phyloP scores from a whole-genome alignment of 2,113 vertebrate species.

The Sebastes schlegelii region DNA sequence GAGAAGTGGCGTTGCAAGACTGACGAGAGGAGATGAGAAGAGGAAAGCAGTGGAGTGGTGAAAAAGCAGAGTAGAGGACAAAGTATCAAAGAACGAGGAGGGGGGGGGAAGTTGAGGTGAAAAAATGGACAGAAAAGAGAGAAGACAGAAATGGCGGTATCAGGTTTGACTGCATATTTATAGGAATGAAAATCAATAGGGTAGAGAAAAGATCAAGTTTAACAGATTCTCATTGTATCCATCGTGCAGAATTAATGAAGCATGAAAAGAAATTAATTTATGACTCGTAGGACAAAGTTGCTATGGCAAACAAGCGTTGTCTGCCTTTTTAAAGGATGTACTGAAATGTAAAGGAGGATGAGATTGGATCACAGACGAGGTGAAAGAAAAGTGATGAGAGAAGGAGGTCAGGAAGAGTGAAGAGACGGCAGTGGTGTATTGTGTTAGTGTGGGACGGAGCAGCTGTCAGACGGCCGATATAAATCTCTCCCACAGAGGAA shows the following conservation, averaged over 20 bases:
- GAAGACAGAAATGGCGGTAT: not conserved
- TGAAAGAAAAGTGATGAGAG: not conserved
- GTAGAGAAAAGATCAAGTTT: not conserved
- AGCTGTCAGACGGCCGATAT: conserved; percentile 21
- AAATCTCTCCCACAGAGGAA: conserved; percentile 24
- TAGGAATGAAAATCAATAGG: conserved; percentile 27
- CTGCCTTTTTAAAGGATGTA: not conserved
- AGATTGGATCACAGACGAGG: not conserved
- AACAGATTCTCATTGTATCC: not conserved
- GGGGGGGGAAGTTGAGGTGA: not conserved
- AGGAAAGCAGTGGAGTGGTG: not conserved
- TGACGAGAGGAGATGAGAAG: not conserved
- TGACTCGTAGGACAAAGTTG: not conserved
- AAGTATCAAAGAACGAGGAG: not conserved
- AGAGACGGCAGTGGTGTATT: not conserved
- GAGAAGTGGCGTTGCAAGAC: not conserved
- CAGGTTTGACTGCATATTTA: conserved; percentile 18
- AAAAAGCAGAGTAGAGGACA: not conserved
- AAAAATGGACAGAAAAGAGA: not conserved
- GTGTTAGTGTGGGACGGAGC: not conserved
- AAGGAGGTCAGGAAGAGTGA: not conserved
- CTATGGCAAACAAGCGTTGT: not conserved
- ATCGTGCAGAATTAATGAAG: not conserved
- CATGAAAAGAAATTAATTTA: not conserved
- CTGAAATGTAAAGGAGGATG: not conserved